Percentiles rank a stretch among this genome's conserved stretches.
phyloP scores from a whole-genome alignment of 2,888 invertebrate genomes.

The Rhogogaster chlorosoma region DNA sequence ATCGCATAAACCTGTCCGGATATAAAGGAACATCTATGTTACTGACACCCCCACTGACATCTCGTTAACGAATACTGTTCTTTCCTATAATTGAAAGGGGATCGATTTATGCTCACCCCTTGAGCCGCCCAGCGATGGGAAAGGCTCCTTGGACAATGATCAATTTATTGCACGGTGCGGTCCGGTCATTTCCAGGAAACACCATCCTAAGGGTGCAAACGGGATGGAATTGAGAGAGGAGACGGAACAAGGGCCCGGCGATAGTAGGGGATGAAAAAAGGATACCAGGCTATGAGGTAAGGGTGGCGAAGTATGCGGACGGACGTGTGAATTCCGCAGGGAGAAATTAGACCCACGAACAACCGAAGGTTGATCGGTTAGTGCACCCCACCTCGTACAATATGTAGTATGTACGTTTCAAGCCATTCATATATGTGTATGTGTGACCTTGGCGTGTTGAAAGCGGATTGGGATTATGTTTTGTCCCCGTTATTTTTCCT shows the following conservation, averaged over 20 bases:
- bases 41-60: conserved; percentile 39
- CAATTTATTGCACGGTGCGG: conserved; percentile 44
- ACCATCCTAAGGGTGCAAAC: conserved; percentile 28
- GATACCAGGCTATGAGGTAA: neutral
- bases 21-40: conserved; percentile 4
- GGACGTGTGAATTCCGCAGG: neutral
- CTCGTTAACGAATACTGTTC: conserved; percentile 42
- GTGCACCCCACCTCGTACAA: neutral
- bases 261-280: conserved; percentile 12
- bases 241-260: neutral
- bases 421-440: neutral
- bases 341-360: conserved; percentile 8
- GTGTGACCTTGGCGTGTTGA: neutral
- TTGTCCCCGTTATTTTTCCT: neutral
- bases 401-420: neutral
- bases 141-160: conserved; percentile 46
- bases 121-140: conserved; percentile 5
- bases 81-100: conserved; percentile 45
- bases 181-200: conserved; percentile 42
- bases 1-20: neutral
- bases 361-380: conserved; percentile 36
- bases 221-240: conserved; percentile 12
- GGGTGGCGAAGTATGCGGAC: neutral
- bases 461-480: neutral
- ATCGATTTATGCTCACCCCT: conserved; percentile 46